Conservation (phyloP, 2,888 invertebrate genomes). For the Eumacrocentrus americanus region DNA sequence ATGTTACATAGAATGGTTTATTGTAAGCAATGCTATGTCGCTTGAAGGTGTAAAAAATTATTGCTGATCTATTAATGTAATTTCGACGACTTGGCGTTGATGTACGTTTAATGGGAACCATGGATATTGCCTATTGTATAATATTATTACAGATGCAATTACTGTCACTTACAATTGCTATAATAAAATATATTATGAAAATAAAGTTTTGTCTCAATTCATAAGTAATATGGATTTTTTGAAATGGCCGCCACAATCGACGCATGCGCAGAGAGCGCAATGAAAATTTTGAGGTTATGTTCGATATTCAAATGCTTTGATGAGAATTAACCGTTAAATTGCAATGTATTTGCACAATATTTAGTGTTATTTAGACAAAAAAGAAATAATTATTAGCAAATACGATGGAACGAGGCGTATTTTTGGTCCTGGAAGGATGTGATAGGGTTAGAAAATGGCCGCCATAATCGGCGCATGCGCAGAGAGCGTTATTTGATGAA, state of each 20-base stretch:
- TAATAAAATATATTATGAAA: constrained; percentile 37
- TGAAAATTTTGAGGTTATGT: too few species aligned
- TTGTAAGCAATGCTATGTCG: constrained; percentile 48
- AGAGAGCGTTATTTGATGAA: too few species aligned
- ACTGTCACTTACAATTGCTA: constrained; percentile 45
- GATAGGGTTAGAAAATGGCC: constrained; percentile 87
- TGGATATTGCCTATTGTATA: constrained; percentile 50
- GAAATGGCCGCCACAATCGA: too few species aligned
- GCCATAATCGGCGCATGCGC: too few species aligned
- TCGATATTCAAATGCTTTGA: too few species aligned
- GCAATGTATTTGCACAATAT: too few species aligned
- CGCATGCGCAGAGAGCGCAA: too few species aligned
- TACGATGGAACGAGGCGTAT: constrained; percentile 75
- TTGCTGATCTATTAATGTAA: constrained; percentile 10
- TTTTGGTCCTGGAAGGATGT: constrained; percentile 92
- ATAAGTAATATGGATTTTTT: neutral
- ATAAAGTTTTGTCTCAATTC: neutral
- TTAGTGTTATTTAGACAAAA: too few species aligned
- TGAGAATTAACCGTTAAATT: too few species aligned
- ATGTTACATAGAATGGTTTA: constrained; percentile 56
- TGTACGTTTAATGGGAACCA: constrained; percentile 45
- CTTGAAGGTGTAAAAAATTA: constrained; percentile 50
- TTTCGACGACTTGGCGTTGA: constrained; percentile 9
- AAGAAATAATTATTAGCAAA: too few species aligned
- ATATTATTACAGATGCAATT: constrained; percentile 46